Percentiles rank a stretch among this genome's conserved stretches.
Conservation (phyloP, 2,113 vertebrate genomes). For the Chloropsis cyanopogon region DNA sequence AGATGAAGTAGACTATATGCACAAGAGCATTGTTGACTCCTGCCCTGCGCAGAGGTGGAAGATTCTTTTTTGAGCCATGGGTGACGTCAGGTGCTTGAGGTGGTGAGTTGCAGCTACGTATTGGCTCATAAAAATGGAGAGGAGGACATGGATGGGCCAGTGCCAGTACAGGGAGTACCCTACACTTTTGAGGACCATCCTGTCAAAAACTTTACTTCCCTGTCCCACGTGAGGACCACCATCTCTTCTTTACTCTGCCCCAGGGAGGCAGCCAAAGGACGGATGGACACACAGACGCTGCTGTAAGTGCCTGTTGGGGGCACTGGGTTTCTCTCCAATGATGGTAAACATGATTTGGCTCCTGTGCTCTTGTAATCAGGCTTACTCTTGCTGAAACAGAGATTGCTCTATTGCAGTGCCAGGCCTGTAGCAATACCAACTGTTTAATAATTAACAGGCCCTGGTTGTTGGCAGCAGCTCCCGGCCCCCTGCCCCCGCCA, state of each 20-base stretch:
- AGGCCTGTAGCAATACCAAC: constrained; percentile 83
- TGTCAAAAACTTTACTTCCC: neutral
- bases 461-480: constrained; percentile 73
- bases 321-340: constrained; percentile 65
- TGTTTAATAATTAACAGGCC: constrained; percentile 86
- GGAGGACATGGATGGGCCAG: neutral
- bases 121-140: neutral
- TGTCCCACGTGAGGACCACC: fast-evolving
- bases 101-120: neutral
- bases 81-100: neutral
- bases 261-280: neutral
- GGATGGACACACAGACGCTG: fast-evolving
- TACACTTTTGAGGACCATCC: neutral
- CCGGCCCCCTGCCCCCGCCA: constrained; percentile 23
- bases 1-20: neutral
- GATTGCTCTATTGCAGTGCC: constrained; percentile 77
- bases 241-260: neutral
- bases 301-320: constrained; percentile 51
- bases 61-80: neutral
- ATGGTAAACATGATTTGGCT: constrained; percentile 81
- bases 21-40: neutral
- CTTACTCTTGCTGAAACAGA: constrained; percentile 75
- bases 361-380: constrained; percentile 69
- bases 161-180: neutral
- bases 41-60: neutral